Conservation (phyloP, 2,113 vertebrate genomes). For the Myiagra hebetior region DNA sequence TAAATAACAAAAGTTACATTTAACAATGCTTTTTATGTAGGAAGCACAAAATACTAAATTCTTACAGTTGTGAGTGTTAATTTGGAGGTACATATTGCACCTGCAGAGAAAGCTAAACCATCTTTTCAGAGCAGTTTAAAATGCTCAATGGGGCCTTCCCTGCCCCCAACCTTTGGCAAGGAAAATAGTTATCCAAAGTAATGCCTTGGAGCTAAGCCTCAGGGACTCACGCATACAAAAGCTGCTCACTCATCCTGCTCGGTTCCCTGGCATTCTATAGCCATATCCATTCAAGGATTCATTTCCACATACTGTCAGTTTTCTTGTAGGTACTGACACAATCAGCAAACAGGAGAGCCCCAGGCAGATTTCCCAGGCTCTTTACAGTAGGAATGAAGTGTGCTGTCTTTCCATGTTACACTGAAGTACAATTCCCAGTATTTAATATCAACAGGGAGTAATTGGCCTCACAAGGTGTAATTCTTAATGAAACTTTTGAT, state of each 20-base stretch:
- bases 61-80: background rate
- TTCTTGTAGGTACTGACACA: background rate
- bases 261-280: background rate
- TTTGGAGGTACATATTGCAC: background rate
- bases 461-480: background rate
- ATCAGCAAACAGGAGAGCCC: background rate
- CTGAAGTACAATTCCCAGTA: background rate
- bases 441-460: background rate
- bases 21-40: background rate
- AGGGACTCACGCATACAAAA: background rate
- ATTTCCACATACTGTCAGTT: background rate
- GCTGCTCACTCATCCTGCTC: background rate
- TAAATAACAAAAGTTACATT: background rate
- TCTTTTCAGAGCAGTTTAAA: background rate
- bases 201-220: background rate
- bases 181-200: background rate
- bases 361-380: fast-evolving
- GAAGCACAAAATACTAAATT: background rate
- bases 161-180: background rate
- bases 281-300: background rate
- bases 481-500: background rate
- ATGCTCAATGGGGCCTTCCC: background rate
- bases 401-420: background rate
- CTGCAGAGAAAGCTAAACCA: background rate
- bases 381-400: fast-evolving